These are phyloP conservation scores for Callionymus lyra DNA, from an alignment of 2,113 vertebrate species.

Conservation along the genomic window DNA sequence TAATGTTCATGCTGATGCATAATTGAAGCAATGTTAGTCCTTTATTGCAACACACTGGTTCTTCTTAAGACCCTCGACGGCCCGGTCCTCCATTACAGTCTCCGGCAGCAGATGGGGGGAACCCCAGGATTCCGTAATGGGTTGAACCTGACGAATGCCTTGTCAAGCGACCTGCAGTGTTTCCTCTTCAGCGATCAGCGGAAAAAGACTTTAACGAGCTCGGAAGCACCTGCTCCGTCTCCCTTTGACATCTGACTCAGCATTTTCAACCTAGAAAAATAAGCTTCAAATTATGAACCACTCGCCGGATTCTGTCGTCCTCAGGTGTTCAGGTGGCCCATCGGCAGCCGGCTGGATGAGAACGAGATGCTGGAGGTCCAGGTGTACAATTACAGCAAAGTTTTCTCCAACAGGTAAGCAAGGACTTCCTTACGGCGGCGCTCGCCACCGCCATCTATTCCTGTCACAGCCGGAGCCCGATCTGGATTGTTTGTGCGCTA, in stretches of 20 bases:
- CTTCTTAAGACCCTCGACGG: constrained; percentile 3
- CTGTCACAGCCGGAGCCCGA: constrained; percentile 9
- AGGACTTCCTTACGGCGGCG: neutral
- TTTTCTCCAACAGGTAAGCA: constrained; percentile 88
- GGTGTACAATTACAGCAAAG: constrained; percentile 95
- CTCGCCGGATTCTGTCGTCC: neutral
- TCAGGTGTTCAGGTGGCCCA: constrained; percentile 71
- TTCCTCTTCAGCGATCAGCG: constrained; percentile 30
- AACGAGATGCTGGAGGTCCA: constrained; percentile 90
- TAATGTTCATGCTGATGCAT: neutral
- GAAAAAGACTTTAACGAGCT: constrained; percentile 33
- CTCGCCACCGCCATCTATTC: neutral
- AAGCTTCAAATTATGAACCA: no score
- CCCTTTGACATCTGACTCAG: neutral
- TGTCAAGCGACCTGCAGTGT: constrained; percentile 20
- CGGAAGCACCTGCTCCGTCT: constrained; percentile 39
- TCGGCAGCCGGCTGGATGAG: constrained; percentile 78
- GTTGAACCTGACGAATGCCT: constrained; percentile 46
- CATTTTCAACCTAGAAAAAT: no score
- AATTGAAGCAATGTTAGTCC: neutral
- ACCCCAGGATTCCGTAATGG: constrained; percentile 44
- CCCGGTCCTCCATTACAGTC: constrained; percentile 9
- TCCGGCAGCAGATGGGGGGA: constrained; percentile 39
- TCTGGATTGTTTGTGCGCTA: constrained; percentile 15
- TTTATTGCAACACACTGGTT: constrained; percentile 6